phyloP scores from a whole-genome alignment of 2,113 vertebrate species.

The Platysteira castanea region DNA sequence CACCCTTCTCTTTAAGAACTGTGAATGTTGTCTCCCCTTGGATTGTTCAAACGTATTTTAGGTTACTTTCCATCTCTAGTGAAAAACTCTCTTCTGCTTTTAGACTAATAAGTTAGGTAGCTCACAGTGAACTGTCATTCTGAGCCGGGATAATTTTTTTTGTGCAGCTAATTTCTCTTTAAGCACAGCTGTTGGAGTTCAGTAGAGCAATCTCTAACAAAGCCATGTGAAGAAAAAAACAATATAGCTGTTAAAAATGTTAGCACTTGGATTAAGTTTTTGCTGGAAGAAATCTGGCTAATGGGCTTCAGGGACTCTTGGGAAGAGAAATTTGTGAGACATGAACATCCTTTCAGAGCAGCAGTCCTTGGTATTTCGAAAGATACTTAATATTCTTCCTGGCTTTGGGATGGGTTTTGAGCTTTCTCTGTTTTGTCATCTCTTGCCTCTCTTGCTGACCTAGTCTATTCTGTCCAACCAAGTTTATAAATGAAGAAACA shows the following conservation, averaged over 20 bases:
- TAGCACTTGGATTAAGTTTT: constrained; percentile 20
- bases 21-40: not conserved
- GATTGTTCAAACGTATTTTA: not conserved
- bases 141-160: not conserved
- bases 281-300: not conserved
- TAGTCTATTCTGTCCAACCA: not conserved
- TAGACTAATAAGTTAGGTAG: not conserved
- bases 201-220: not conserved
- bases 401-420: not conserved
- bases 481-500: not conserved
- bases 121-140: not conserved
- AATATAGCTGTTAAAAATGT: not conserved
- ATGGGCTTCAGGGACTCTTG: not conserved
- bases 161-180: not conserved
- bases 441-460: not conserved
- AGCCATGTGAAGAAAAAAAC: not conserved
- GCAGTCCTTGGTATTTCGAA: not conserved
- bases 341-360: not conserved
- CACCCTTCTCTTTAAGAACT: not conserved
- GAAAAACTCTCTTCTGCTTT: not conserved
- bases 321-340: not conserved
- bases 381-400: not conserved
- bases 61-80: not conserved
- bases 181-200: not conserved
- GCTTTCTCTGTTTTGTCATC: not conserved